These are phyloP conservation scores for Neomonachus schauinslandi DNA, from an alignment of 2,113 vertebrate species.

Conservation along the genomic window DNA sequence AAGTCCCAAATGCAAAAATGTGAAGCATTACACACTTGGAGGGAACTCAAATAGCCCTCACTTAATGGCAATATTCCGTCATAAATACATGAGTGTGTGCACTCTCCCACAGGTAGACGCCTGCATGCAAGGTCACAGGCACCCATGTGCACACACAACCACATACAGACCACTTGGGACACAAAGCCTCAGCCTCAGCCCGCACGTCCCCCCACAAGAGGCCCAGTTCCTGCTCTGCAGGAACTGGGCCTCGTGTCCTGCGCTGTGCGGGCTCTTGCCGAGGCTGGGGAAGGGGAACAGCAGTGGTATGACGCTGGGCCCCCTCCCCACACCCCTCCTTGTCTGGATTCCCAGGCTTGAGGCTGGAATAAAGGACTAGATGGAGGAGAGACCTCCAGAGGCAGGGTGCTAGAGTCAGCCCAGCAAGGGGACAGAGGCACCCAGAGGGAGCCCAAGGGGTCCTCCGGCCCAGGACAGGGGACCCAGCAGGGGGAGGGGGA, in stretches of 20 bases:
- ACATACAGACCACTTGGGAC: accelerated
- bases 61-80: neutral
- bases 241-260: accelerated
- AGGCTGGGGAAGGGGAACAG: neutral
- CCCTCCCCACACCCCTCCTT: neutral
- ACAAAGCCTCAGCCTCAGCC: neutral
- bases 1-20: neutral
- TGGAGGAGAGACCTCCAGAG: neutral
- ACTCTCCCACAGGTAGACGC: accelerated
- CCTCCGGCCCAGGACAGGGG: neutral
- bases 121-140: neutral
- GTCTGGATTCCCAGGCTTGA: neutral
- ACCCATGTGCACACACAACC: neutral
- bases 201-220: accelerated
- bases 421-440: neutral
- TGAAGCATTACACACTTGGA: neutral
- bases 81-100: neutral
- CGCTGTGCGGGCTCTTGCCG: accelerated
- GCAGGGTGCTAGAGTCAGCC: no score
- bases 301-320: accelerated
- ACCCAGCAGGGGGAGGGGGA: neutral
- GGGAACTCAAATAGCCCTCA: neutral
- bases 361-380: neutral
- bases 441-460: no score
- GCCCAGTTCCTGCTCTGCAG: neutral